Conservation (phyloP, 2,888 invertebrate genomes). For the Hedya salicella region DNA sequence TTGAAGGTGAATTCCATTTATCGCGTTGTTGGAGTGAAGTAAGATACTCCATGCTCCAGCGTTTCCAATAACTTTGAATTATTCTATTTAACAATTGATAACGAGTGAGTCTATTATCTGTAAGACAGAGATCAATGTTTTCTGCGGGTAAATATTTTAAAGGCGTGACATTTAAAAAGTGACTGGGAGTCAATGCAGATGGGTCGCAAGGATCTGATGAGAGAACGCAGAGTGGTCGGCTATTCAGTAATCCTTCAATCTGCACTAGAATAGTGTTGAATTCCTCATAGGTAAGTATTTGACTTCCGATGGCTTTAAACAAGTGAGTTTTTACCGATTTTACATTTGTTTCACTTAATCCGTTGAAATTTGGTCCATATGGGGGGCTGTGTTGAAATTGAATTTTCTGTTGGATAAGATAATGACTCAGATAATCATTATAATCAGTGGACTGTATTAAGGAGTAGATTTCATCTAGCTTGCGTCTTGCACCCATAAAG, state of each 20-base stretch:
- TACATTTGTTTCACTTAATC: slow-evolving; percentile 6
- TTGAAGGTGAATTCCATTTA: background rate
- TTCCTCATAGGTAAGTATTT: slow-evolving; percentile 41
- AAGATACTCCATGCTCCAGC: slow-evolving; percentile 13
- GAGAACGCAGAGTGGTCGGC: slow-evolving; percentile 41
- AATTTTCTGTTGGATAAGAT: slow-evolving; percentile 7
- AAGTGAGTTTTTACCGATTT: slow-evolving; percentile 42
- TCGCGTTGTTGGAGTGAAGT: slow-evolving; percentile 11
- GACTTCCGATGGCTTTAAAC: slow-evolving; percentile 36
- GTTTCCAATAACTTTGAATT: slow-evolving; percentile 14
- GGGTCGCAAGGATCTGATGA: slow-evolving; percentile 41
- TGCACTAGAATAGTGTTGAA: slow-evolving; percentile 41
- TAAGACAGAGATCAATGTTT: background rate
- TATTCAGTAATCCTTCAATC: slow-evolving; percentile 41
- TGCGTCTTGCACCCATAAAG: slow-evolving; percentile 26
- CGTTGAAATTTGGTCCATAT: slow-evolving; percentile 28
- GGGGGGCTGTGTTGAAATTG: slow-evolving; percentile 36
- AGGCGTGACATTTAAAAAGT: slow-evolving; percentile 39
- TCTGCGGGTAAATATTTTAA: background rate
- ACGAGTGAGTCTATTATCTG: background rate
- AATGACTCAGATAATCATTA: background rate
- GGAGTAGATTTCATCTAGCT: background rate
- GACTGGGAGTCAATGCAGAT: slow-evolving; percentile 42
- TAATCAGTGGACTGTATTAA: too few species aligned
- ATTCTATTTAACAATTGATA: slow-evolving; percentile 8